A percentile compares a stretch with the other conserved stretches of the same genome.
Evolutionary conservation across 2,113 vertebrate species (phyloP).

Genomic region (Corythoichthys intestinalis): DNA sequence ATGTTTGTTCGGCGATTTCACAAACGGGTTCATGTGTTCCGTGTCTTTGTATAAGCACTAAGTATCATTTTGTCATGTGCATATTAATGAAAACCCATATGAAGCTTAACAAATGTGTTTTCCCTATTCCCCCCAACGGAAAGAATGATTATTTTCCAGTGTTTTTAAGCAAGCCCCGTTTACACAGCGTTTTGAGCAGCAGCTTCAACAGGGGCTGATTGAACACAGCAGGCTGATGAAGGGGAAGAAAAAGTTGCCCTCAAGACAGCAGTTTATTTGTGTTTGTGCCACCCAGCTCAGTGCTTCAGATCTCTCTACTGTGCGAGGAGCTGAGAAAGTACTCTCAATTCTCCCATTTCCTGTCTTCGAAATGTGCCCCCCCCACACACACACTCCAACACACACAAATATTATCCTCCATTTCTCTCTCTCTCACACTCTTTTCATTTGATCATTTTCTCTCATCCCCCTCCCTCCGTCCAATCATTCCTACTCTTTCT

Average conservation of each 20-base stretch:
- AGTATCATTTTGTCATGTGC: conserved; percentile 50
- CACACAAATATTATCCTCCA: conserved; percentile 26
- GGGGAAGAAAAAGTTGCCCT: conserved; percentile 52
- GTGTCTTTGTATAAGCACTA: conserved; percentile 15
- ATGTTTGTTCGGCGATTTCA: conserved; percentile 60
- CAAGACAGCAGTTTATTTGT: conserved; percentile 57
- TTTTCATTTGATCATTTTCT: conserved; percentile 37
- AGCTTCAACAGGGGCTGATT: conserved; percentile 40
- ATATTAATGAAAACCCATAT: conserved; percentile 58
- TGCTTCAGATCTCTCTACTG: conserved; percentile 52
- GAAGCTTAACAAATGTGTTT: conserved; percentile 55
- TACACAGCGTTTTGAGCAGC: conserved; percentile 39
- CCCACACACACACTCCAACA: conserved; percentile 9
- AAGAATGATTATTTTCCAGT: conserved; percentile 36
- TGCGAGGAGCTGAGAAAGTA: conserved; percentile 49
- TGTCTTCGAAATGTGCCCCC: conserved; percentile 38
- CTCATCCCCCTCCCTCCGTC: conserved; percentile 15
- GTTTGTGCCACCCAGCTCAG: conserved; percentile 57
- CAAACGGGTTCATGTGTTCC: conserved; percentile 34
- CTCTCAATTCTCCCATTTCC: conserved; percentile 52
- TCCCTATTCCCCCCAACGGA: conserved; percentile 27
- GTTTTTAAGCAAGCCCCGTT: conserved; percentile 45
- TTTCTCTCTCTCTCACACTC: conserved; percentile 4
- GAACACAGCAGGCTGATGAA: conserved; percentile 50
- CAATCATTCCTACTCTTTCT: conserved; percentile 35